Evolutionary conservation across 2,888 invertebrate species (phyloP).

Genomic region (Bibio marci): DNA sequence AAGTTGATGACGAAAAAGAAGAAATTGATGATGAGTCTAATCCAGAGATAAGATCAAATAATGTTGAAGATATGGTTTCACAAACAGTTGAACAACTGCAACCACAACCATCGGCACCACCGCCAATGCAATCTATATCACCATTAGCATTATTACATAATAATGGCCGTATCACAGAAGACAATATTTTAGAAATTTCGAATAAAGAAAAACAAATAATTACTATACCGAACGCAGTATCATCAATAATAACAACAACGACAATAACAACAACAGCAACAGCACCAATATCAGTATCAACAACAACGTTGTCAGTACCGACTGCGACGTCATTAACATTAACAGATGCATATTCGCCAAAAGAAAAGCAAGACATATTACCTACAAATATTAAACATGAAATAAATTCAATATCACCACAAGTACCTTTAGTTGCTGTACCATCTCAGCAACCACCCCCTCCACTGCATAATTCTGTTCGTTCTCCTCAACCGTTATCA

Average conservation of each 20-base stretch:
- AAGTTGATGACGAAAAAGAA: slow-evolving; percentile 12
- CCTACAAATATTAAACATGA: too few relatives aligned
- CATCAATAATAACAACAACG: not conserved
- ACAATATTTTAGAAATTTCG: too few relatives aligned
- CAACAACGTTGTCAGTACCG: not conserved
- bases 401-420: too few relatives aligned
- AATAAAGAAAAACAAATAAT: not conserved
- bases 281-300: slow-evolving; percentile 6
- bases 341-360: too few relatives aligned
- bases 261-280: slow-evolving; percentile 4
- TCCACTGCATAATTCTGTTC: too few relatives aligned
- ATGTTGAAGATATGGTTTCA: not conserved
- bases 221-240: not conserved
- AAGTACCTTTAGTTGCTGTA: too few relatives aligned
- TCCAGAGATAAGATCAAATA: slow-evolving; percentile 7
- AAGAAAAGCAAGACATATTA: too few relatives aligned
- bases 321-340: not conserved
- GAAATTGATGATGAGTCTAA: slow-evolving; percentile 24
- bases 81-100: not conserved
- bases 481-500: too few relatives aligned
- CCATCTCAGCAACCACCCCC: too few relatives aligned
- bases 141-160: too few relatives aligned
- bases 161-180: not conserved
- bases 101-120: not conserved
- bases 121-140: not conserved